Evolutionary conservation across 2,888 invertebrate species (phyloP).

Genomic region (Seira musarum): DNA sequence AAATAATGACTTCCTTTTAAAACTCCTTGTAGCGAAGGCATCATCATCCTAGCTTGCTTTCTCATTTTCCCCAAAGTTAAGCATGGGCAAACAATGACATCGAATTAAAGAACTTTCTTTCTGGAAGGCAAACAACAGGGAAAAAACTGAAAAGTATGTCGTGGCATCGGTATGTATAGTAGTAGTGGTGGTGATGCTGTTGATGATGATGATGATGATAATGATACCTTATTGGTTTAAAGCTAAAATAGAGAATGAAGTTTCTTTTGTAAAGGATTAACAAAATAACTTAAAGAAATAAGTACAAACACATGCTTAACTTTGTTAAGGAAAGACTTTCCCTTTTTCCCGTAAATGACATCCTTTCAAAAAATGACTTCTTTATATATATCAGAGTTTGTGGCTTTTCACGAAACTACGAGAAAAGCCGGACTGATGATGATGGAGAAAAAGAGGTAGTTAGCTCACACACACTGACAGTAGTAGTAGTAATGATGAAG

Average conservation of each 20-base stretch:
- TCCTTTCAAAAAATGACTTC: constrained; percentile 31
- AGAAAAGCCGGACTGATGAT: background rate
- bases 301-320: background rate
- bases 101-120: constrained; percentile 12
- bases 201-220: constrained; percentile 10
- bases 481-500: background rate
- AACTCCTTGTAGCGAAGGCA: background rate
- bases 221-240: constrained; percentile 10
- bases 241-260: constrained; percentile 10
- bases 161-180: background rate
- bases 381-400: constrained; percentile 4
- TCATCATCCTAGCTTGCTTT: constrained; percentile 3
- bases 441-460: background rate
- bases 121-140: background rate
- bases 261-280: constrained; percentile 10
- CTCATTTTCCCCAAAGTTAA: background rate
- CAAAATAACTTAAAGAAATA: background rate
- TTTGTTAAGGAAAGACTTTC: constrained; percentile 19
- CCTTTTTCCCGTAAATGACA: constrained; percentile 31
- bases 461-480: background rate
- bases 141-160: background rate
- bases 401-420: constrained; percentile 7
- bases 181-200: no score
- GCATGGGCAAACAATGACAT: constrained; percentile 18
- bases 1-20: constrained; percentile 2